Evolutionary conservation across 2,797 vertebrate species (phyloP).

Genomic region (Phoeniculus purpureus): DNA sequence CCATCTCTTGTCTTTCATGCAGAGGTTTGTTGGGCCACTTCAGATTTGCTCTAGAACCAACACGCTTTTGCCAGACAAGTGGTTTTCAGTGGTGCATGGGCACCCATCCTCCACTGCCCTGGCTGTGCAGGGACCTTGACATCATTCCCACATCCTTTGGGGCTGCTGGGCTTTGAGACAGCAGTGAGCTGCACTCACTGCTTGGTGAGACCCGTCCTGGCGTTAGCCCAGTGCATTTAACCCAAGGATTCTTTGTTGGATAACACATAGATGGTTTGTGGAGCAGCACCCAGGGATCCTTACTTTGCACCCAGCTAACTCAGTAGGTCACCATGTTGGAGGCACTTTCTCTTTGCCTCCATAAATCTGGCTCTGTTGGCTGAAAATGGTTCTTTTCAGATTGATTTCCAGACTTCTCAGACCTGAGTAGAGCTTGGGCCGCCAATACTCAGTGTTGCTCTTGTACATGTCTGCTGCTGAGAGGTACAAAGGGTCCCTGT

Average conservation of each 20-base stretch:
- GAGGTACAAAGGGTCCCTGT: background rate
- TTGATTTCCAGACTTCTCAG: background rate
- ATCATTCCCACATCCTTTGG: background rate
- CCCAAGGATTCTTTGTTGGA: background rate
- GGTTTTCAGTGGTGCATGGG: background rate
- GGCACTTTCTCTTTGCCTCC: background rate
- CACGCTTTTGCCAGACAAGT: background rate
- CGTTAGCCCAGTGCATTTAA: background rate
- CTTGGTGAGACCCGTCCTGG: background rate
- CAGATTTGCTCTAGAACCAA: background rate
- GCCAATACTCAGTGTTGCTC: background rate
- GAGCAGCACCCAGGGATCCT: background rate
- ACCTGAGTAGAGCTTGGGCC: background rate
- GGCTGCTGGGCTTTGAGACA: background rate
- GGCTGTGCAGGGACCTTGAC: background rate
- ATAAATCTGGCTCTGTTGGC: background rate
- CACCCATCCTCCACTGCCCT: background rate
- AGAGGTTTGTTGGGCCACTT: background rate
- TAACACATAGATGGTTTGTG: background rate
- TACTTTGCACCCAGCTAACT: background rate
- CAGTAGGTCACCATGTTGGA: background rate
- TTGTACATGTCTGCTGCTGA: accelerated
- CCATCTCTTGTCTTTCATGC: background rate
- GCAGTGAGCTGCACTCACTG: background rate
- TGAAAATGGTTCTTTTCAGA: background rate